A percentile compares a stretch with the other conserved stretches of the same genome.
Evolutionary conservation across 2,797 vertebrate genomes (phyloP).

Genomic region (Mormyrops boulengeri): DNA sequence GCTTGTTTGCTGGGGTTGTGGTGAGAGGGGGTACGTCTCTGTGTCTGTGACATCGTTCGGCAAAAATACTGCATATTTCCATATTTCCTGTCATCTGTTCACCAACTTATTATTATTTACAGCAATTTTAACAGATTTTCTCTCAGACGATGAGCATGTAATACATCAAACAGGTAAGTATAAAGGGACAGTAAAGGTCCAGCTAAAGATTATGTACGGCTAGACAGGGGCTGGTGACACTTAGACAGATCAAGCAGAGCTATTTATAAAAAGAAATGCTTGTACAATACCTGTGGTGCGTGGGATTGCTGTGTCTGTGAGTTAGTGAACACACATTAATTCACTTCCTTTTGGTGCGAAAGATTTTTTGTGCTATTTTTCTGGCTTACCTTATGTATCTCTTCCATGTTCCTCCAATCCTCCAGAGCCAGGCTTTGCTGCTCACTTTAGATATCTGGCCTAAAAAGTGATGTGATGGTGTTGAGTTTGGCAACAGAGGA

Average conservation of each 20-base stretch:
- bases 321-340: not conserved
- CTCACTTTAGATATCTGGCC: not conserved
- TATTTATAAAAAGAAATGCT: not conserved
- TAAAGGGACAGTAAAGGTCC: too few species aligned
- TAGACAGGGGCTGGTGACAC: too few species aligned
- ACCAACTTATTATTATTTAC: not conserved
- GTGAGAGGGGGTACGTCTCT: too few species aligned
- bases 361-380: not conserved
- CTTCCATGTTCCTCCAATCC: not conserved
- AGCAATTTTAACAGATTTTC: not conserved
- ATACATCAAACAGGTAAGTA: too few species aligned
- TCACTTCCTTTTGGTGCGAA: too few species aligned
- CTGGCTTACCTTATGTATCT: not conserved
- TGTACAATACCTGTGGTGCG: not conserved
- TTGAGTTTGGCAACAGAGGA: not conserved
- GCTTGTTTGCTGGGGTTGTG: too few species aligned
- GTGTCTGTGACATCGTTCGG: not conserved
- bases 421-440: not conserved
- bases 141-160: not conserved
- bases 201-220: too few species aligned
- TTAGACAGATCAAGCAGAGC: too few species aligned
- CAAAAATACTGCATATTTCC: not conserved
- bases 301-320: not conserved
- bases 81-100: not conserved
- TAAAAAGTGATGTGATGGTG: not conserved